Evolutionary conservation across 92 coral and sea anemone species (phyloP).

Genomic region (Anthopleura xanthogrammica): DNA sequence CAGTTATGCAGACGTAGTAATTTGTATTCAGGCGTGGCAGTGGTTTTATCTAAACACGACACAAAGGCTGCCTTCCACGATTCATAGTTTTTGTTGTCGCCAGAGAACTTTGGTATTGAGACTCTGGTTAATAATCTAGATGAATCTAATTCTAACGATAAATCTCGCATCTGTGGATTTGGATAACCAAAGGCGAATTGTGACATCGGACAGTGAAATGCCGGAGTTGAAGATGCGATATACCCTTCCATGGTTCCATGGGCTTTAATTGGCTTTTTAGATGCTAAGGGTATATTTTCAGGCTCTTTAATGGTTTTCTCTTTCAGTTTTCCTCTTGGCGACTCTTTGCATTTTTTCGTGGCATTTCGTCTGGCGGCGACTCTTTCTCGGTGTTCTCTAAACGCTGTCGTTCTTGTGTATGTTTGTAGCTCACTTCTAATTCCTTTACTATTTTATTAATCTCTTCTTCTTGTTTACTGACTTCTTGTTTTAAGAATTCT

Average conservation of each 20-base stretch:
- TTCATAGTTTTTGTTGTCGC: conserved; percentile 17
- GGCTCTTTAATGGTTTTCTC: background rate
- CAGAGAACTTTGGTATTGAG: conserved; percentile 25
- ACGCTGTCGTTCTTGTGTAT: background rate
- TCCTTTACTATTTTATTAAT: background rate
- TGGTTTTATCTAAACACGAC: conserved; percentile 45
- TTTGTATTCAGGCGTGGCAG: conserved; percentile 3
- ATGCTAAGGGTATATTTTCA: background rate
- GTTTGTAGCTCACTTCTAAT: background rate
- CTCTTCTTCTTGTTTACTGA: background rate
- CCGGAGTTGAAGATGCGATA: background rate
- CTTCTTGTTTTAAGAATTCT: no score
- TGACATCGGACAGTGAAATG: background rate
- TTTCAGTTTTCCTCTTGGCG: background rate
- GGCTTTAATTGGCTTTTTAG: background rate
- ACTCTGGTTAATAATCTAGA: conserved; percentile 26
- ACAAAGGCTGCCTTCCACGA: conserved; percentile 56
- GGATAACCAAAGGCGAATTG: background rate
- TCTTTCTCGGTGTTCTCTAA: background rate
- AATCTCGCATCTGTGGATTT: conserved; percentile 1
- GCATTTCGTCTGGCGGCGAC: no score
- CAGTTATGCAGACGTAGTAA: no score
- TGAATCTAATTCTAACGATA: conserved; percentile 15
- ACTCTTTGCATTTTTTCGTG: no score
- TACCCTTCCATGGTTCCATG: conserved; percentile 1